Evolutionary conservation across 2,113 vertebrate genomes (phyloP).

Genomic region (Pristiophorus japonicus): DNA sequence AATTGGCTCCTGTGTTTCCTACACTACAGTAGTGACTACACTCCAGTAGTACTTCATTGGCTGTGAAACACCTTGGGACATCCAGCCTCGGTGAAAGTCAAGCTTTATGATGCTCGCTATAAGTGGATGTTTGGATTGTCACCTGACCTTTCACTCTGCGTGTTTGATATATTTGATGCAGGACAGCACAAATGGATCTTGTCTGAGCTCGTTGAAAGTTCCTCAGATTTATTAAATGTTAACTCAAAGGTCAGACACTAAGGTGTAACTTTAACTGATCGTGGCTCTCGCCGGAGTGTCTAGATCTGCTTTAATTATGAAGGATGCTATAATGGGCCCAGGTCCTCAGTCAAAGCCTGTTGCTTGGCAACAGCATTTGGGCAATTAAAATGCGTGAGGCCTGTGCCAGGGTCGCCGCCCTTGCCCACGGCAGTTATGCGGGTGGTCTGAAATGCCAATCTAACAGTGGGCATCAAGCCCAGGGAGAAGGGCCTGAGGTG

Average conservation of each 20-base stretch:
- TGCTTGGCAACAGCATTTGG: background rate
- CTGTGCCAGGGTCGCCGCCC: background rate
- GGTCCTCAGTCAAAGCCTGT: background rate
- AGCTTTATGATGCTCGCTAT: too few relatives aligned
- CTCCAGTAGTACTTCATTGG: background rate
- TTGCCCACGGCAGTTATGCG: background rate
- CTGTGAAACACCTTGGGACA: background rate
- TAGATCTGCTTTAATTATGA: background rate
- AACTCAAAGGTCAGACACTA: background rate
- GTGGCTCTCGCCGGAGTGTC: background rate
- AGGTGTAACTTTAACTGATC: background rate
- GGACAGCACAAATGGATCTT: background rate
- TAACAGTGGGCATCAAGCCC: background rate
- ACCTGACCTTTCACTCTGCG: background rate
- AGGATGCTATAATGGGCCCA: background rate
- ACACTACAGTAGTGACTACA: background rate
- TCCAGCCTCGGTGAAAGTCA: background rate
- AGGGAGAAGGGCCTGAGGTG: background rate
- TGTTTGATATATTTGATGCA: background rate
- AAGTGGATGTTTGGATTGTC: background rate
- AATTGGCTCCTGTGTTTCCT: background rate
- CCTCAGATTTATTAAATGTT: slow-evolving; percentile 17
- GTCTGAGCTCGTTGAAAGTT: background rate
- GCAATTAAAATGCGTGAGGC: background rate
- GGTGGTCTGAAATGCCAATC: background rate